Conservation (phyloP, 2,797 vertebrate species). For the Syndactyla subalaris region DNA sequence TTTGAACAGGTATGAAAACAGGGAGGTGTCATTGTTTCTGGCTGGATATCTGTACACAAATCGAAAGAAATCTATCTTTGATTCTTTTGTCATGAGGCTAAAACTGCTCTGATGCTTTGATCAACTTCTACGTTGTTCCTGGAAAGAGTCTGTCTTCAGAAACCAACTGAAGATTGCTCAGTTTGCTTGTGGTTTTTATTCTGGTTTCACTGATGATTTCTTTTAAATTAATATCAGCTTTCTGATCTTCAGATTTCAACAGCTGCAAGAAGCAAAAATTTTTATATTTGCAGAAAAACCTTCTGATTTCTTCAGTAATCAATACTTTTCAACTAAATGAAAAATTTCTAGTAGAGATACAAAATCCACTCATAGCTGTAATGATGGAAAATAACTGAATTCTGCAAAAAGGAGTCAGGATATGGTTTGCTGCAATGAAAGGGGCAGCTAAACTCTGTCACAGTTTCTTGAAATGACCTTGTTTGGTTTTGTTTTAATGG, state of each 20-base stretch:
- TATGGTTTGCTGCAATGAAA: not conserved
- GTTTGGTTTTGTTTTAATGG: not conserved
- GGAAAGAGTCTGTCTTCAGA: not conserved
- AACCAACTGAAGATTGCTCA: not conserved
- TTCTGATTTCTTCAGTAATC: not conserved
- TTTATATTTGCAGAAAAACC: not conserved
- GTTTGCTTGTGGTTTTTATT: not conserved
- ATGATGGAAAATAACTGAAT: not conserved
- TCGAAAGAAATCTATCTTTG: not conserved
- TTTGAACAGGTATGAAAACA: not conserved
- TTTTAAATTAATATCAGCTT: not conserved
- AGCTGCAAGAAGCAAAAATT: not conserved
- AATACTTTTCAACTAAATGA: not conserved
- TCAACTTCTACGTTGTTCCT: not conserved
- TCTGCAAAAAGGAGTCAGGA: rapidly evolving
- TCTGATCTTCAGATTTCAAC: not conserved
- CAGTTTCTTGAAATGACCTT: not conserved
- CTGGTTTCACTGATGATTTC: not conserved
- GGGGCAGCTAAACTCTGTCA: not conserved
- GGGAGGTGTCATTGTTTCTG: not conserved
- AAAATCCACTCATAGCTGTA: not conserved
- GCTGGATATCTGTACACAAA: not conserved
- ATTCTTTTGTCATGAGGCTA: not conserved
- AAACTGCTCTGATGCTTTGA: not conserved
- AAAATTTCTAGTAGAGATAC: not conserved